Evolutionary conservation across 2,888 invertebrate species (phyloP).

Genomic region (Heliconius aoede): DNA sequence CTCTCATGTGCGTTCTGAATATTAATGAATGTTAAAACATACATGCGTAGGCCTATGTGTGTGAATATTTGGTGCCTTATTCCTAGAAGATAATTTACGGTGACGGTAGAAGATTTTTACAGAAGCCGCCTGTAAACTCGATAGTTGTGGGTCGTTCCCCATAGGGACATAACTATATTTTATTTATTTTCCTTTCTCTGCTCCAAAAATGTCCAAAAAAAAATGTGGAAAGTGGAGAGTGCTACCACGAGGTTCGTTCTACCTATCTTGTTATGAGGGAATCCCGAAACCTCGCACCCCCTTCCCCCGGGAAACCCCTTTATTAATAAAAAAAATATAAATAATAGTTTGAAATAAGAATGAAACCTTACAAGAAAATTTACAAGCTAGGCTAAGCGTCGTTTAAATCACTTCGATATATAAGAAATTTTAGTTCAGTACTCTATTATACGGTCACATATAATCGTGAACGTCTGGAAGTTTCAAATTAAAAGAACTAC

Average conservation of each 20-base stretch:
- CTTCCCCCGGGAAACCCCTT: too few relatives aligned
- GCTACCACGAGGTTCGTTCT: too few relatives aligned
- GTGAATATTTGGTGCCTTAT: neutral
- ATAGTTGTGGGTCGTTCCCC: too few relatives aligned
- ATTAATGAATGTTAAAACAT: neutral
- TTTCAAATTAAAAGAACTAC: constrained; percentile 8
- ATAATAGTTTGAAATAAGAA: neutral
- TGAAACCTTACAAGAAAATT: neutral
- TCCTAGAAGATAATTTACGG: neutral
- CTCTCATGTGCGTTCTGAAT: neutral
- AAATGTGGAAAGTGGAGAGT: too few relatives aligned
- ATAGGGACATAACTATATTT: too few relatives aligned
- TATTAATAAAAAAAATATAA: too few relatives aligned
- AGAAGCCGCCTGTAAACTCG: too few relatives aligned
- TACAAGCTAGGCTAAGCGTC: neutral
- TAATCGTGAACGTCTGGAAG: neutral
- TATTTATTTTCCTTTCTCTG: too few relatives aligned
- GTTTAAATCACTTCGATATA: neutral
- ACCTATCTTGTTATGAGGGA: too few relatives aligned
- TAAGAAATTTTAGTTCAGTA: neutral
- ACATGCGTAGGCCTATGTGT: neutral
- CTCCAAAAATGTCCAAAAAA: too few relatives aligned
- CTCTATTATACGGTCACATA: constrained; percentile 2
- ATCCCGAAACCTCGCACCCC: too few relatives aligned
- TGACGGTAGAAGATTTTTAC: neutral